Evolutionary conservation across 2,113 vertebrate species (phyloP), one percentile per base, ranked within the genome.

Genomic region (Tachuris rubrigastra): DNA sequence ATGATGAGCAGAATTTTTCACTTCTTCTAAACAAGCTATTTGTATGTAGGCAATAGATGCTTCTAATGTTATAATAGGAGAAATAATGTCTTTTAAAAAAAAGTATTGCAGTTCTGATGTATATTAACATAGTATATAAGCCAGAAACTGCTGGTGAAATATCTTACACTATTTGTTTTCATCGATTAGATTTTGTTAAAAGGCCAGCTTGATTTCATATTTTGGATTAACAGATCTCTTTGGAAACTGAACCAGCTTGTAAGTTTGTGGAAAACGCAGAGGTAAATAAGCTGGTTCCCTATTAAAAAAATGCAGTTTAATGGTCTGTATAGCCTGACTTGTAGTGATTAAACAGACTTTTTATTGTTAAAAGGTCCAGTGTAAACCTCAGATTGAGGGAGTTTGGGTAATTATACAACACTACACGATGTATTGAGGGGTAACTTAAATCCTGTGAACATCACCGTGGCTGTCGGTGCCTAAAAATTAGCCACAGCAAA

Each of bases 401-500:
- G 23, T 47, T 46, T 33, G 25, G 14, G 22, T 52, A 53, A 79
- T 30, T 31, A 12, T 14, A 20, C 15, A 13, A 7, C 1, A 2
- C 11, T 27, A 10, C 9, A 2, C 5, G 46, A 37, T 39, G 42
- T 12, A 10, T 22, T 35, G 33, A 44, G 44, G 62, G 21, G 47
- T 14, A 2, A 19, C 30, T 53, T 23, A 21, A 60, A 24, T 49
- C 30, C 8, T 12, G 5, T 0, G 0, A 85, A 39, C 62, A n/a
- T 79, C 6, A 2, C 0, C 19, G 0, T 7, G 33, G 8, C 30
- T 20, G 7, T 37, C 0, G 0, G 37, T 79, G 62, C 24, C 19
- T 44, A 35, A 52, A 58, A 16, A 12, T 41, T 5, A 80, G 23
- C 49, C 30, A 12, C 8, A 33, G 16, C 21, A 74, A 58, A 73